Percentiles rank a stretch among this genome's conserved stretches.
Conservation (phyloP, 2,888 invertebrate species). For the Calliphora vomitoria region DNA sequence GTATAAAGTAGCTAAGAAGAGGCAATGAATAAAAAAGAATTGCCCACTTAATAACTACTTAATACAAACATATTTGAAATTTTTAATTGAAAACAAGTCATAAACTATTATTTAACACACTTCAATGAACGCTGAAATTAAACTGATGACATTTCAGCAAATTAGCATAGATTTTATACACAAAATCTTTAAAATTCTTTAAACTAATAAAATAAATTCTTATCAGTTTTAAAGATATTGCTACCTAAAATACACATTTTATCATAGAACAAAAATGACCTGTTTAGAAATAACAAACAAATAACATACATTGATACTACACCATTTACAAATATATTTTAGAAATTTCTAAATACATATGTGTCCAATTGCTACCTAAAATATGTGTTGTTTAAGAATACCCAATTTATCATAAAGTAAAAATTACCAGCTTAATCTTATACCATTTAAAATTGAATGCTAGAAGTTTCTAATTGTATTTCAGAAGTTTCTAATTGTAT, state of each 20-base stretch:
- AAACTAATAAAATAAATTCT: slow-evolving; percentile 5
- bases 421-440: too few species aligned
- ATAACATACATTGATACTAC: too few species aligned
- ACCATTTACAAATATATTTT: too few species aligned
- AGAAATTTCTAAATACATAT: too few species aligned
- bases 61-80: slow-evolving; percentile 67
- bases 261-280: slow-evolving; percentile 20
- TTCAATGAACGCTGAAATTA: neutral
- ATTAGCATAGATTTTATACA: slow-evolving; percentile 45
- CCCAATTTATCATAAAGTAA: too few species aligned
- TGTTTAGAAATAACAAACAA: too few species aligned
- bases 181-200: slow-evolving; percentile 7
- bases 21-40: slow-evolving; percentile 72
- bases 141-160: slow-evolving; percentile 17
- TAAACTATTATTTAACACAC: neutral
- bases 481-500: too few species aligned
- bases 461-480: too few species aligned
- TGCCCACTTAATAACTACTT: slow-evolving; percentile 76
- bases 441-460: too few species aligned
- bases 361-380: too few species aligned
- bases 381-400: too few species aligned
- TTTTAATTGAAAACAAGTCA: neutral
- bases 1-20: slow-evolving; percentile 74
- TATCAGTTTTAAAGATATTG: slow-evolving; percentile 25
- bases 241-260: neutral